Evolutionary conservation across 2,797 vertebrate genomes (phyloP).

Genomic region (Rhincodon typus): DNA sequence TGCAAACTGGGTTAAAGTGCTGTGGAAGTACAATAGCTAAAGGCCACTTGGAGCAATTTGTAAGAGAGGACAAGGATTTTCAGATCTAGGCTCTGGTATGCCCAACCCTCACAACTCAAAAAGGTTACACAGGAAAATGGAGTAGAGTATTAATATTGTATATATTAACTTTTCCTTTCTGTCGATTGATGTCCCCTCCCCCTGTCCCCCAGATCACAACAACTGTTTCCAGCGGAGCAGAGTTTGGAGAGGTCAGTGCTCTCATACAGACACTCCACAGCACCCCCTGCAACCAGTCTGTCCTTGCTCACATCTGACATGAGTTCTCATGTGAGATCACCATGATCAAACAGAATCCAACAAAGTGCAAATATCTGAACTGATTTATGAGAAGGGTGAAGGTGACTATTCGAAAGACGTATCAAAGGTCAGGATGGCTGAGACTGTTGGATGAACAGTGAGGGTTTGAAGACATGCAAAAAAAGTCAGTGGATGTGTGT

Average conservation of each 20-base stretch:
- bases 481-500: not conserved
- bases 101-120: too few relatives aligned
- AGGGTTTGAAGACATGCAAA: not conserved
- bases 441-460: not conserved
- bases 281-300: not conserved
- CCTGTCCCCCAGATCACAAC: not conserved
- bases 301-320: not conserved
- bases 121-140: too few relatives aligned
- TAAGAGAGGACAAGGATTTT: too few relatives aligned
- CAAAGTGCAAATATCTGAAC: not conserved
- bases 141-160: too few relatives aligned
- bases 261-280: not conserved
- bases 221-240: not conserved
- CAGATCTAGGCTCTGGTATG: too few relatives aligned
- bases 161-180: too few relatives aligned
- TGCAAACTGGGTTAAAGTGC: too few relatives aligned
- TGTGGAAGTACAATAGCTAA: too few relatives aligned
- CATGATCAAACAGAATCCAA: not conserved
- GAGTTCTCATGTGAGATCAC: not conserved
- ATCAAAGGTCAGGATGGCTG: not conserved
- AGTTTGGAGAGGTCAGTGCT: not conserved
- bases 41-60: too few relatives aligned
- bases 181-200: not conserved
- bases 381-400: not conserved
- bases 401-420: not conserved